phyloP scores from a whole-genome alignment of 2,797 vertebrate species.

The Anguilla pacifica region DNA sequence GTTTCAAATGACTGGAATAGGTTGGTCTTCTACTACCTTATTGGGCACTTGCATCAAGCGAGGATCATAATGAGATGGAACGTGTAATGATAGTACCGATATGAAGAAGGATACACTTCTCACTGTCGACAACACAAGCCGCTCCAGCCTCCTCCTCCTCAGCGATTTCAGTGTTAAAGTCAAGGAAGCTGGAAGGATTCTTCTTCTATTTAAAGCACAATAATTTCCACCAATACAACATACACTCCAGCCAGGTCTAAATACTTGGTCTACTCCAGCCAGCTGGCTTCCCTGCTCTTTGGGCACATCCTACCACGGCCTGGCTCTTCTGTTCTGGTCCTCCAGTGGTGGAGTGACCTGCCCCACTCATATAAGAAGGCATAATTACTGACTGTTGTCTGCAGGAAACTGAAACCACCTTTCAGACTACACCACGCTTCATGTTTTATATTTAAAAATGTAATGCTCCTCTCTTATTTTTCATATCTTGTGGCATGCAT shows the following conservation, averaged over 20 bases:
- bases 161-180: constrained; percentile 80
- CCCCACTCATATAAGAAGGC: not conserved
- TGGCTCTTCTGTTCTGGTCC: not conserved
- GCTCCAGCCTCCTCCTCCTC: constrained; percentile 71
- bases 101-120: constrained; percentile 92
- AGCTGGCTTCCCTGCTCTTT: not conserved
- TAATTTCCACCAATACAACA: constrained; percentile 2
- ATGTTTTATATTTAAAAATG: not conserved
- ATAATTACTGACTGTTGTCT: not conserved
- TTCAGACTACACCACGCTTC: not conserved
- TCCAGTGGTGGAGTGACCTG: not conserved
- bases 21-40: not conserved
- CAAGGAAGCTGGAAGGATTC: constrained; percentile 71
- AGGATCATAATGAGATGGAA: not conserved
- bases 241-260: not conserved
- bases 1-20: not conserved
- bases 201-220: constrained; percentile 5
- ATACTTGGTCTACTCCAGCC: not conserved
- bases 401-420: too few species aligned
- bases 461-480: not conserved
- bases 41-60: not conserved
- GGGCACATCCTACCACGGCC: not conserved
- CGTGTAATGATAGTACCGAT: not conserved
- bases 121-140: constrained; percentile 57
- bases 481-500: not conserved